A percentile compares a stretch with the other conserved stretches of the same genome.
Evolutionary conservation across 2,888 invertebrate genomes (phyloP).

Genomic region (Malthinus flaveolus): DNA sequence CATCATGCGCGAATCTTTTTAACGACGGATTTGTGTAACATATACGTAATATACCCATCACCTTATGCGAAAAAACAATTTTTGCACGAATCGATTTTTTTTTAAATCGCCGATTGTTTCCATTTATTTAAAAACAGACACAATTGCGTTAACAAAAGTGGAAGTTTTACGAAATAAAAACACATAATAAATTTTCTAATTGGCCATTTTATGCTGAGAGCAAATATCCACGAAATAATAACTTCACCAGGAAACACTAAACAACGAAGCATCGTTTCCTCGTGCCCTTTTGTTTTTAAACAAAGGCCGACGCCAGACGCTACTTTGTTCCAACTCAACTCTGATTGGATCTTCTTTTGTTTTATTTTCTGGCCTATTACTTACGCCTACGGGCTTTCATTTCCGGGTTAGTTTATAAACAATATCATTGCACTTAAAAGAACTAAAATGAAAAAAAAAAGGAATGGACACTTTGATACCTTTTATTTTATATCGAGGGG

Average conservation of each 20-base stretch:
- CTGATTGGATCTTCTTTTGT: slow-evolving; percentile 53
- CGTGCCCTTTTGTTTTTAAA: slow-evolving; percentile 50
- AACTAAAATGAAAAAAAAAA: no score
- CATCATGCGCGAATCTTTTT: slow-evolving; percentile 26
- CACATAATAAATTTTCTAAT: slow-evolving; percentile 51
- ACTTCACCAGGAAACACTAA: slow-evolving; percentile 51
- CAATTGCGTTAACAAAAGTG: slow-evolving; percentile 35
- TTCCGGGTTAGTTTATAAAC: slow-evolving; percentile 43
- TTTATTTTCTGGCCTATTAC: slow-evolving; percentile 50
- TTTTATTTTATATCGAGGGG: background rate
- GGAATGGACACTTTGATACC: background rate
- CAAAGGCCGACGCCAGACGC: slow-evolving; percentile 51
- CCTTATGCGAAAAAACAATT: no score
- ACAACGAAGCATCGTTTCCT: slow-evolving; percentile 53
- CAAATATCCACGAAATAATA: slow-evolving; percentile 49
- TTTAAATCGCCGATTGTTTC: slow-evolving; percentile 19
- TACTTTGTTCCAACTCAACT: slow-evolving; percentile 49
- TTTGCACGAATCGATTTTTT: no score
- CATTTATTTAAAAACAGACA: slow-evolving; percentile 22
- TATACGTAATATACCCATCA: slow-evolving; percentile 20
- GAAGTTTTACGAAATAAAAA: slow-evolving; percentile 36
- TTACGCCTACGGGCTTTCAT: slow-evolving; percentile 48
- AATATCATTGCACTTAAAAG: slow-evolving; percentile 27
- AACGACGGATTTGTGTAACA: slow-evolving; percentile 31
- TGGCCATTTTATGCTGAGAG: slow-evolving; percentile 48